These are phyloP conservation scores for Campoletis raptor DNA, from an alignment of 2,888 invertebrate species.

Conservation along the genomic window DNA sequence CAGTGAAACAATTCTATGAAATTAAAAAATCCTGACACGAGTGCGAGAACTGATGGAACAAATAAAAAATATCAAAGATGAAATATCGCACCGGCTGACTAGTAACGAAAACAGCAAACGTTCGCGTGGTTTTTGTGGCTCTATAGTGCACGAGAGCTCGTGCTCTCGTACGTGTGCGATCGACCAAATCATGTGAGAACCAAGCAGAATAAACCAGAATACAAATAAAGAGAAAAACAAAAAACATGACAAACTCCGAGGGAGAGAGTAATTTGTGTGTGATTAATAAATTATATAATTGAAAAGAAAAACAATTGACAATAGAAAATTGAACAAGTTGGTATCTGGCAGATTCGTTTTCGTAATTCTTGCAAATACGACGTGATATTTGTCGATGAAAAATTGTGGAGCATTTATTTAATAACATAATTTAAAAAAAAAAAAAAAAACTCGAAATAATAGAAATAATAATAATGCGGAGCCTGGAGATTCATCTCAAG, in stretches of 20 bases:
- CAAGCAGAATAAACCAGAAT: background rate
- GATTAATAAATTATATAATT: slow-evolving; percentile 13
- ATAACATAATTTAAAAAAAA: background rate
- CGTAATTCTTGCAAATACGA: background rate
- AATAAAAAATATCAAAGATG: background rate
- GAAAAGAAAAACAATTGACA: background rate
- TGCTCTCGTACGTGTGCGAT: background rate
- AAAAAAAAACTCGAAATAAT: background rate
- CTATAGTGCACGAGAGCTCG: background rate
- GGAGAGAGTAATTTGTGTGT: background rate
- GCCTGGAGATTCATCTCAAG: slow-evolving; percentile 16
- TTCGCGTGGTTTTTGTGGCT: slow-evolving; percentile 13
- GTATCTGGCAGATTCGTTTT: background rate
- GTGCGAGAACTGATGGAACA: background rate
- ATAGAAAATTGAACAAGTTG: background rate
- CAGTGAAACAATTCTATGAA: background rate
- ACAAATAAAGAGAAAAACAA: background rate
- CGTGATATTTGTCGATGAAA: background rate
- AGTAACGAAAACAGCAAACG: slow-evolving; percentile 2
- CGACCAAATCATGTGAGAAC: slow-evolving; percentile 4
- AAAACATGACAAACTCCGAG: background rate
- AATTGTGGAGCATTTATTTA: background rate
- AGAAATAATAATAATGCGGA: slow-evolving; percentile 19
- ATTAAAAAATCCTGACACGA: background rate
- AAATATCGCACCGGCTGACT: slow-evolving; percentile 8